Percentiles rank a stretch among this genome's conserved stretches.
Evolutionary conservation across 2,888 invertebrate genomes (phyloP).

Genomic region (Diarsia mendica): DNA sequence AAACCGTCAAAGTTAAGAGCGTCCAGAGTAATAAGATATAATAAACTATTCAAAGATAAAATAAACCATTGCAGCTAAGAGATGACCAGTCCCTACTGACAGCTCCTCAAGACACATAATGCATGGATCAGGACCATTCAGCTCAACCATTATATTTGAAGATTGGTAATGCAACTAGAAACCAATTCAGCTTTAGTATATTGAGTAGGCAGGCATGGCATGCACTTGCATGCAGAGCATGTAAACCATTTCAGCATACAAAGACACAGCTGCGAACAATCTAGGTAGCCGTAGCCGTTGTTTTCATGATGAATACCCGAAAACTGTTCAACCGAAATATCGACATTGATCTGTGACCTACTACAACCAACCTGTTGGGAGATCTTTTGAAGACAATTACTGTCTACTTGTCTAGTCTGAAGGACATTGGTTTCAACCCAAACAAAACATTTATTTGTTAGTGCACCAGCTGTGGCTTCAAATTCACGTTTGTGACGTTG

Average conservation of each 20-base stretch:
- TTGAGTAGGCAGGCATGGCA: not conserved
- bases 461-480: slow-evolving; percentile 7
- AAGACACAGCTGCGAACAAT: not conserved
- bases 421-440: slow-evolving; percentile 15
- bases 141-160: not conserved
- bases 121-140: too few relatives aligned
- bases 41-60: too few relatives aligned
- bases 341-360: slow-evolving; percentile 10
- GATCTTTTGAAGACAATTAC: slow-evolving; percentile 11
- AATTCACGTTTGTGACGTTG: slow-evolving; percentile 8
- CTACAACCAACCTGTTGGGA: slow-evolving; percentile 30
- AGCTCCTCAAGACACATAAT: too few relatives aligned
- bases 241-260: not conserved
- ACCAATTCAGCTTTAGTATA: not conserved
- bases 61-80: too few relatives aligned
- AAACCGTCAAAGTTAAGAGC: too few relatives aligned
- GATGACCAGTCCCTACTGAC: too few relatives aligned
- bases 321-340: not conserved
- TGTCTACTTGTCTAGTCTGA: not conserved
- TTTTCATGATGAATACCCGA: not conserved
- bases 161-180: not conserved
- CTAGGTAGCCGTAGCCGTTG: not conserved
- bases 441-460: slow-evolving; percentile 40
- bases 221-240: not conserved
- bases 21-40: too few relatives aligned